Conservation (phyloP, 2,888 invertebrate genomes). For the Cantharis flavilabris region DNA sequence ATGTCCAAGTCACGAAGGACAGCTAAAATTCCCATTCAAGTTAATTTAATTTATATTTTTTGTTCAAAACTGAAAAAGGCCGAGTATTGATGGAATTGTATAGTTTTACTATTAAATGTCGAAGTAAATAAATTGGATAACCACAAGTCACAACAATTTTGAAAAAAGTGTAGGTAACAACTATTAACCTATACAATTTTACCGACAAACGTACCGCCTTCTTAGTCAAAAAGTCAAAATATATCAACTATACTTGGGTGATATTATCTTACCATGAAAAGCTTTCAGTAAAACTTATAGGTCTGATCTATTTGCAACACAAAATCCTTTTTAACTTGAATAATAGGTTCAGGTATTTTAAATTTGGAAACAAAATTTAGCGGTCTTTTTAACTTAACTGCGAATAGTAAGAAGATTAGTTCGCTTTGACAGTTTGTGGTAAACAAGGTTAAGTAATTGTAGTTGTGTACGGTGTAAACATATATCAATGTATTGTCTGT, state of each 20-base stretch:
- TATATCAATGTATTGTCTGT: constrained; percentile 38
- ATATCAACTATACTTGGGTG: constrained; percentile 22
- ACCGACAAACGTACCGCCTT: constrained; percentile 39
- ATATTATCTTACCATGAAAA: constrained; percentile 26
- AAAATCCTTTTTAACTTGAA: constrained; percentile 17
- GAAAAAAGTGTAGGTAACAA: constrained; percentile 36
- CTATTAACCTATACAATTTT: constrained; percentile 28
- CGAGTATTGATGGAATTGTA: background rate
- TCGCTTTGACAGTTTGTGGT: constrained; percentile 56
- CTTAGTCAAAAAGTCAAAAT: constrained; percentile 37
- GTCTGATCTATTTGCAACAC: constrained; percentile 5
- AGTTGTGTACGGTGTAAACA: constrained; percentile 37
- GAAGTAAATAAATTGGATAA: constrained; percentile 38
- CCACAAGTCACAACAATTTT: constrained; percentile 41
- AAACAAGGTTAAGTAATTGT: constrained; percentile 55
- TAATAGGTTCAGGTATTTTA: constrained; percentile 23
- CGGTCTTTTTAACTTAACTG: constrained; percentile 24
- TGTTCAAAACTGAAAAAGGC: too few species aligned
- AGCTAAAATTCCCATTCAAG: background rate
- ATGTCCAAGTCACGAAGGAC: background rate
- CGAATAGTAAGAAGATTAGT: constrained; percentile 50
- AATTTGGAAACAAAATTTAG: constrained; percentile 27
- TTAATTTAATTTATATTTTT: too few species aligned
- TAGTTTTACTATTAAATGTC: constrained; percentile 2
- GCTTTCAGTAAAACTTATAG: constrained; percentile 24